Conservation (phyloP, 1,140 invertebrate genomes). For the Arion vulgaris region DNA sequence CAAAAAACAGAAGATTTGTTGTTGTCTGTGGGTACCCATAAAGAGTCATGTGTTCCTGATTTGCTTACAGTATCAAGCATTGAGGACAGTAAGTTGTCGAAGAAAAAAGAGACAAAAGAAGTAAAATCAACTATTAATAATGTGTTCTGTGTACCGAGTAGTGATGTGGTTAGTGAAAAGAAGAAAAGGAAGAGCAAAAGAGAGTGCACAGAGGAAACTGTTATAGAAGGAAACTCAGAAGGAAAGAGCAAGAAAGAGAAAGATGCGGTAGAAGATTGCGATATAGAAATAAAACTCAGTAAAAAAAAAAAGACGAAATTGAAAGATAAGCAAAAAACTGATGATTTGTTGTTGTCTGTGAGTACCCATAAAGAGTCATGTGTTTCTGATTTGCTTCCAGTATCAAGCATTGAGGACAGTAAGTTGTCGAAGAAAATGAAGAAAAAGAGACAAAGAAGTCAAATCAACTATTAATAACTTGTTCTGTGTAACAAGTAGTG, state of each 20-base stretch:
- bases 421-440: not conserved
- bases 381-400: not conserved
- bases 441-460: not conserved
- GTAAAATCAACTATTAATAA: not conserved
- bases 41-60: not conserved
- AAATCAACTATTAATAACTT: not conserved
- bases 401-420: not conserved
- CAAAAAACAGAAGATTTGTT: not conserved
- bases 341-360: not conserved
- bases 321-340: not conserved
- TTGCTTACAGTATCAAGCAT: not conserved
- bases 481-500: not conserved
- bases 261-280: not conserved
- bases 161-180: not conserved
- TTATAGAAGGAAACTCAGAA: slow-evolving; percentile 12
- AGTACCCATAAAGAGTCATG: too few species aligned
- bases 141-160: not conserved
- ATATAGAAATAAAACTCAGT: not conserved
- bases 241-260: slow-evolving; percentile 22
- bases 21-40: too few species aligned
- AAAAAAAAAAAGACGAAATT: not conserved
- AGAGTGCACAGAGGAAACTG: not conserved
- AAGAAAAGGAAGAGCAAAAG: not conserved
- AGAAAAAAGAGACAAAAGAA: slow-evolving; percentile 8
- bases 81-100: not conserved